A percentile compares a stretch with the other conserved stretches of the same genome.
Evolutionary conservation across 1,140 invertebrate species (phyloP).

Genomic region (Drosophila pruinosa): DNA sequence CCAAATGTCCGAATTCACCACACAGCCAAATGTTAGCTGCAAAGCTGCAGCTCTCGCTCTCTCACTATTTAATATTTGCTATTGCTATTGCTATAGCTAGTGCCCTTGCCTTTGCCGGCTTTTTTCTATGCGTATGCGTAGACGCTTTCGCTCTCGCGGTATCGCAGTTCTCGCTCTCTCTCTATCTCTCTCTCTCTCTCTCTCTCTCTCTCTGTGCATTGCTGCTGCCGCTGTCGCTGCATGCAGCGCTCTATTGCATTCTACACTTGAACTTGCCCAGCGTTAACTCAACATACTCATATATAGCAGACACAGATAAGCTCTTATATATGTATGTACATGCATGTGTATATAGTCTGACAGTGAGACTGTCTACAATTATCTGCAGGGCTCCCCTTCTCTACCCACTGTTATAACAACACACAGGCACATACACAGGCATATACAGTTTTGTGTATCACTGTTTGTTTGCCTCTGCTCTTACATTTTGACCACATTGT

Average conservation of each 20-base stretch:
- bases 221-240: constrained; percentile 1
- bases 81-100: constrained; percentile 19
- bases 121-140: constrained; percentile 78
- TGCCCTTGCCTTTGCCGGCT: constrained; percentile 68
- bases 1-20: constrained; percentile 57
- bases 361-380: constrained; percentile 50
- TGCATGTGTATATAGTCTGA: constrained; percentile 8
- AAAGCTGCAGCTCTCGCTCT: constrained; percentile 23
- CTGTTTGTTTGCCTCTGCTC: constrained; percentile 48
- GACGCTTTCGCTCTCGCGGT: constrained; percentile 34
- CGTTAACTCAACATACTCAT: constrained; percentile 57
- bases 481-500: constrained; percentile 81
- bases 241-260: constrained; percentile 65
- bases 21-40: constrained; percentile 11
- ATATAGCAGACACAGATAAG: constrained; percentile 12
- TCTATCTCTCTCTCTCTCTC: constrained; percentile 21
- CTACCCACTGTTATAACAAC: neutral
- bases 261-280: constrained; percentile 79
- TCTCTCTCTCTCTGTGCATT: constrained; percentile 4
- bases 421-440: neutral
- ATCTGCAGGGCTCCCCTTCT: constrained; percentile 40
- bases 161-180: constrained; percentile 6
- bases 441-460: constrained; percentile 31
- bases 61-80: neutral
- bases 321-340: neutral